These are phyloP conservation scores for Drosophila buzzatii DNA, from an alignment of 2,888 invertebrate genomes.

Conservation along the genomic window DNA sequence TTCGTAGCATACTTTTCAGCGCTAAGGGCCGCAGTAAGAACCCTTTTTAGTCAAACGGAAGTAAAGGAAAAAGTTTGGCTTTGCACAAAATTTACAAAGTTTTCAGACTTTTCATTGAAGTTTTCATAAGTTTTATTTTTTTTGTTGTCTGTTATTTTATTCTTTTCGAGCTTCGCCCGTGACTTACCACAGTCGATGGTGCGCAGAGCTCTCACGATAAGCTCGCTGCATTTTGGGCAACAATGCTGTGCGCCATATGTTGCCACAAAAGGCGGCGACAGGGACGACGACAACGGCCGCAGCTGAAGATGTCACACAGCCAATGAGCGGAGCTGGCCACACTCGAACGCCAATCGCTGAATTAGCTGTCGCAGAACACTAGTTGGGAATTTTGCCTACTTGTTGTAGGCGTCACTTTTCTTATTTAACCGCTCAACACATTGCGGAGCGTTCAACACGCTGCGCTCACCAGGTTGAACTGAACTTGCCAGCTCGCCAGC, in stretches of 20 bases:
- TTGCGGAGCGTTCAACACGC: conserved; percentile 76
- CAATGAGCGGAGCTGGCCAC: conserved; percentile 29
- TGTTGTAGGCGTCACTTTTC: conserved; percentile 75
- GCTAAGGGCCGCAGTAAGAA: conserved; percentile 6
- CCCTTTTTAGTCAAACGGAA: conserved; percentile 16
- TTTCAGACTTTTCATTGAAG: conserved; percentile 16
- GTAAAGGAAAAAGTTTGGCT: conserved; percentile 18
- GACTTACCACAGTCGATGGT: conserved; percentile 68
- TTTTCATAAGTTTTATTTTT: conserved; percentile 1
- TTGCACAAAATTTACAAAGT: conserved; percentile 41
- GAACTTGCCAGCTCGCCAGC: conserved; percentile 48
- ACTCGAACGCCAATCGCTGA: conserved; percentile 57
- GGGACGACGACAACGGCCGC: conserved; percentile 27
- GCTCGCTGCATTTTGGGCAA: conserved; percentile 65
- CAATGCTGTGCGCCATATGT: conserved; percentile 72
- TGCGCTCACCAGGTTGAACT: conserved; percentile 84
- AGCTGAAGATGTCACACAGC: conserved; percentile 21
- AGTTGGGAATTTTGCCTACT: conserved; percentile 70
- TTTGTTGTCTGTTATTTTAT: neutral
- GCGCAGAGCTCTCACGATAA: conserved; percentile 52
- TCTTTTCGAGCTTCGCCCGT: conserved; percentile 18
- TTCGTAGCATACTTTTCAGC: conserved; percentile 35
- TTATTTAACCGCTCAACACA: conserved; percentile 83
- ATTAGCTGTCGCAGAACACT: conserved; percentile 74
- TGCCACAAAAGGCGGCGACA: conserved; percentile 45